These are phyloP conservation scores for Columba livia DNA, from an alignment of 2,113 vertebrate genomes.

Conservation along the genomic window DNA sequence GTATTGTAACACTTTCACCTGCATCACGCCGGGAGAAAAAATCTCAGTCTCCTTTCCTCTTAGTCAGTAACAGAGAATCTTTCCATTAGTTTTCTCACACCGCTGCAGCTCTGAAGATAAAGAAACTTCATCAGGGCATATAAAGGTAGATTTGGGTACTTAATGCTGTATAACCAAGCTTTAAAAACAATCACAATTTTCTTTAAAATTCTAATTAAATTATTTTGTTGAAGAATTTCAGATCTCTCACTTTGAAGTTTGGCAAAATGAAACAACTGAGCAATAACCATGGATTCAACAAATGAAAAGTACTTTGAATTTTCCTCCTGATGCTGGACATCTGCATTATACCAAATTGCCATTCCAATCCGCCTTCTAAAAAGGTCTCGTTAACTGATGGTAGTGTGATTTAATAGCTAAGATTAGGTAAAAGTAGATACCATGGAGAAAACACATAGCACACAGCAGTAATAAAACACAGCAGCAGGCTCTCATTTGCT, in stretches of 20 bases:
- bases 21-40: not conserved
- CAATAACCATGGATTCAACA: not conserved
- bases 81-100: not conserved
- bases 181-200: not conserved
- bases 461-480: slow-evolving; percentile 17
- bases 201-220: not conserved
- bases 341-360: not conserved
- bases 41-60: not conserved
- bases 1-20: slow-evolving; percentile 15
- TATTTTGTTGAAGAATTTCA: not conserved
- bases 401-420: slow-evolving; percentile 6
- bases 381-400: not conserved
- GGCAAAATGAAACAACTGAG: not conserved
- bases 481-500: slow-evolving; percentile 12
- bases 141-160: not conserved
- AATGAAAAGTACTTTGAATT: not conserved
- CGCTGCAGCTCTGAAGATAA: not conserved
- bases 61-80: not conserved
- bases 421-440: slow-evolving; percentile 17
- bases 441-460: slow-evolving; percentile 5
- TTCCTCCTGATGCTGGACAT: not conserved
- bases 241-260: not conserved
- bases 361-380: not conserved
- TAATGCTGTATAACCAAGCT: not conserved
- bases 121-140: not conserved